These are phyloP conservation scores for Pediacus dermestoides DNA, from an alignment of 2,888 invertebrate genomes.

Conservation along the genomic window DNA sequence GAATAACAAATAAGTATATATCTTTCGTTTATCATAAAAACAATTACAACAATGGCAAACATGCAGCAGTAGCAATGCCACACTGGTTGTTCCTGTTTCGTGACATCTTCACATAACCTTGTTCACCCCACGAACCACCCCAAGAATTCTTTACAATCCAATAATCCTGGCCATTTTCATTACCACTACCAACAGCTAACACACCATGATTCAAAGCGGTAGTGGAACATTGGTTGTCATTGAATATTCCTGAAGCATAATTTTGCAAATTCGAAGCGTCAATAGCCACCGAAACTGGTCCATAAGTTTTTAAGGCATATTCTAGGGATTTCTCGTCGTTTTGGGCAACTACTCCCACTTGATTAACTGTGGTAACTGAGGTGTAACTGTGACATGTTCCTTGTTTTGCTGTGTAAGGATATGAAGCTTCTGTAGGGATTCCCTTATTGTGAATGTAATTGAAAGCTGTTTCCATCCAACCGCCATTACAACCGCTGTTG, in stretches of 20 bases:
- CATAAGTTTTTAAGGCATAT: slow-evolving; percentile 63
- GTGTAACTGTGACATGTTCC: slow-evolving; percentile 14
- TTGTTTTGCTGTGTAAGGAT: slow-evolving; percentile 60
- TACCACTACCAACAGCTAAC: slow-evolving; percentile 73
- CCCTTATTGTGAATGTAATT: slow-evolving; percentile 74
- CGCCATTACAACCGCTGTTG: slow-evolving; percentile 85
- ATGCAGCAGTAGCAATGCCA: slow-evolving; percentile 79
- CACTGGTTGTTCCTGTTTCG: slow-evolving; percentile 61
- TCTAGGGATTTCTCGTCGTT: slow-evolving; percentile 20
- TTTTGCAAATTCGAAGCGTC: slow-evolving; percentile 79
- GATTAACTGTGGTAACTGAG: background rate
- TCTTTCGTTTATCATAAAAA: no score
- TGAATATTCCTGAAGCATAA: slow-evolving; percentile 74
- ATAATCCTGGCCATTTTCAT: slow-evolving; percentile 55
- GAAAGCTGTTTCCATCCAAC: slow-evolving; percentile 73
- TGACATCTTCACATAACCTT: slow-evolving; percentile 31
- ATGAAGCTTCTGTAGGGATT: slow-evolving; percentile 76
- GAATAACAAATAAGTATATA: no score
- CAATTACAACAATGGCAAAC: no score
- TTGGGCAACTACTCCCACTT: background rate
- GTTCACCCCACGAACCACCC: slow-evolving; percentile 44
- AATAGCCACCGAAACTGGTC: slow-evolving; percentile 81
- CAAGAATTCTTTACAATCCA: slow-evolving; percentile 68
- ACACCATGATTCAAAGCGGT: slow-evolving; percentile 75
- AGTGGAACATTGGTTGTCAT: slow-evolving; percentile 66